Evolutionary conservation across 2,113 vertebrate genomes (phyloP), one percentile per base, ranked within the genome.

Genomic region (Vireo altiloquus): DNA sequence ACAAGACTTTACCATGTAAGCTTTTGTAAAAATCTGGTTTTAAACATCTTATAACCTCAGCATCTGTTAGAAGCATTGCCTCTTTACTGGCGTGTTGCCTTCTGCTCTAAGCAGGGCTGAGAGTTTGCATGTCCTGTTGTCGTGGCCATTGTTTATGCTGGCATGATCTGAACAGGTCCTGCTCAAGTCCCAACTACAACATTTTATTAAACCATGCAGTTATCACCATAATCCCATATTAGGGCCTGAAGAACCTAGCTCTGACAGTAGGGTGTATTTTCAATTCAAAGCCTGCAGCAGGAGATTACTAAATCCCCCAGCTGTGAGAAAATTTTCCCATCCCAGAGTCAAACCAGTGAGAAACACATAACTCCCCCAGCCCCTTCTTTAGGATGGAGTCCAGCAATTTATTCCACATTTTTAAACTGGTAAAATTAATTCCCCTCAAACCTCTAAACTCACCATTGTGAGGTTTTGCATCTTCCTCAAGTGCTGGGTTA

Each of bases 161-260:
- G n/a, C 82, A 37, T 25, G 40, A 49, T 82, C 69, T 59, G 47
- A 91, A 59, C 57, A 92, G 44, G 64, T 89, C 56, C 76, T 70
- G 52, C 65, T 87, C 87, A 97, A 78, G 94, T 92, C 69, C 83
- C 53, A 81, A n/a, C 47, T 74, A 60, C 40, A 39, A 44, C 52
- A 70, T 86, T 95, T 86, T 77, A 88, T 77, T 93, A 83, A 96
- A 92, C 54, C 57, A 30, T 44, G 39, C 56, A 37, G 76, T 89
- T 95, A 87, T 52, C 72, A 63, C 37, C 44, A n/a, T 91, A 94
- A 92, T 94, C 80, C 83, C 77, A 92, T 79, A 78, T 78, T 71
- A 90, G 56, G 21, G 60, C 72, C 76, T 81, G 56, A 75, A 72
- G 28, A 84, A 70, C 56, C 66, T 44, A 44, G 22, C n/a, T 77